Base-by-base conservation (phyloP, 2,113 vertebrate genomes). In the Leptocoma aspasia region DNA sequence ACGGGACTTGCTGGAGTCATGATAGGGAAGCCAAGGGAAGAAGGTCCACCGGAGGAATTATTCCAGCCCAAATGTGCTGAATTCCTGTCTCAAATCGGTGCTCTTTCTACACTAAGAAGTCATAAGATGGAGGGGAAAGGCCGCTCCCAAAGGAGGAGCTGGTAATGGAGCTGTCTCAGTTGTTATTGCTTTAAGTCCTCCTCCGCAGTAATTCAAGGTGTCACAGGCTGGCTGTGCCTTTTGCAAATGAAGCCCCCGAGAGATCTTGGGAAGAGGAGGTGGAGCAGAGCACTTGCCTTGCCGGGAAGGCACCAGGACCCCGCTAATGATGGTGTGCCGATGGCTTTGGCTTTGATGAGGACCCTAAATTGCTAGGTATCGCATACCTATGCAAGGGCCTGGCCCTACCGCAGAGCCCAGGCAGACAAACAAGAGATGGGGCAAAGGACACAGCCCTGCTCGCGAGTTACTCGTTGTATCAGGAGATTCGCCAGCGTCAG, bases 91-190 rank as follows among this genome's bases (percentile, higher is more conserved):
- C 39, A 45, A 33, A 64, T 28, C 0, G 0, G 60, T 4, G 7
- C 5, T 44, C 88, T 90, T 81, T 64, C 39, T 44, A 5, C 1
- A 1, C 6, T 10, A 31, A 26, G 53, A 94, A 41, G 18, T 31
- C 0, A 0, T 30, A 28, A 87, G 13, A 70, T 63, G 50, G 81
- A 94, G 52, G 71, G 33, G 22, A 90, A 83, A 76, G 59, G 82
- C 93, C 6, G 33, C 90, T 96, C 87, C 92, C 84, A 73, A 68
- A 82, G 92, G 87, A 94, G 82, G 90, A 90, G 90, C 81, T 80
- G 91, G 66, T 84, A 86, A 69, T 70, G 59, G 82, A 91, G 75
- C 33, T 47, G n/a, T 86, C 92, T 80, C 33, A 1, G 52, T 92
- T 81, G 86, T 87, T 95, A 82, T 14, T 87, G 93, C 66, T 88